Evolutionary conservation across 2,797 vertebrate species (phyloP), one percentile per base, ranked within the genome.

Genomic region (Takifugu rubripes): DNA sequence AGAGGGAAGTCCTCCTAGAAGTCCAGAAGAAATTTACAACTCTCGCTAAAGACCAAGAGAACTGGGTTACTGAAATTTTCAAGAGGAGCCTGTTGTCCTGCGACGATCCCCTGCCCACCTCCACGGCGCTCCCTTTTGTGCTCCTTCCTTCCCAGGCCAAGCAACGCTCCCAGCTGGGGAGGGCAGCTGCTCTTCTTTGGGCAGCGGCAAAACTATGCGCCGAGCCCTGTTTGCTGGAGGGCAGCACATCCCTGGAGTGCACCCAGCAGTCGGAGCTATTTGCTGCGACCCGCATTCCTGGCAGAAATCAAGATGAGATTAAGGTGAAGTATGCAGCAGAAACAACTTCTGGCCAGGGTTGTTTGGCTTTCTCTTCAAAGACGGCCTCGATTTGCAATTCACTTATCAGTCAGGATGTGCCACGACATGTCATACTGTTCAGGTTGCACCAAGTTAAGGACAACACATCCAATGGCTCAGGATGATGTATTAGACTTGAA

Each of bases 31-130:
- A 78, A 46, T 54, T 90, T 25, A 36, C 56, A 26, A 15, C 72
- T 14, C 42, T 4, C 0, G 69, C 69, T 24, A 52, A 72, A 1
- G 83, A 85, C 31, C 72, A 75, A 1, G 90, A 93, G 55, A 93
- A 93, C 59, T 93, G 92, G 92, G 92, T 90, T 63, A 92, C 92
- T 0, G 74, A 81, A 53, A 86, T 91, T 61, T 93, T 93, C 79
- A 93, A 92, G 72, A 84, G 58, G 51, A 68, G 61, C 4, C 77
- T 93, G 54, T 71, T 93, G 50, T 85, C 87, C 5, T 88, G 86
- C 53, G 3, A 42, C 1, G 90, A 91, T 46, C 84, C 91, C 0
- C 76, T 92, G 59, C 88, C 90, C 31, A 90, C 80, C 17, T 90
- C 90, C 25, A 91, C 91, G 0, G 84, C 90, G 27, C 78, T 92